phyloP scores from a whole-genome alignment of 2,797 vertebrate species.

The Sciurus carolinensis region DNA sequence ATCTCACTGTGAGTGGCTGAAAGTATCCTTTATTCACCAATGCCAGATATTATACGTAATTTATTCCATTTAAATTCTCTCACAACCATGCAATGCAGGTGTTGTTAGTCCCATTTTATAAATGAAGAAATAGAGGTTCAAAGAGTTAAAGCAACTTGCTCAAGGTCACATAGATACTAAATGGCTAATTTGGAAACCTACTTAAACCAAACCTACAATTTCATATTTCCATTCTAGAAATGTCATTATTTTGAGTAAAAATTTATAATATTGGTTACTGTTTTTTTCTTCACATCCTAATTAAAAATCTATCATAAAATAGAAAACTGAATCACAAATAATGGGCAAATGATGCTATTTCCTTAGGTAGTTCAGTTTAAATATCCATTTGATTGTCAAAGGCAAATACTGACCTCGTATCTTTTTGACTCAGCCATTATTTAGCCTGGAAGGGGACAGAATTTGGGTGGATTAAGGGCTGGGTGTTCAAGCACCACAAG shows the following conservation, averaged over 20 bases:
- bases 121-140: neutral
- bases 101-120: neutral
- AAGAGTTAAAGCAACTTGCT: slow-evolving; percentile 7
- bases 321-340: neutral
- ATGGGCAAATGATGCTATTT: neutral
- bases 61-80: slow-evolving; percentile 18
- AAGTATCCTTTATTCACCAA: neutral
- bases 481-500: neutral
- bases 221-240: slow-evolving; percentile 11
- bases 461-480: neutral
- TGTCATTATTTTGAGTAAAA: neutral
- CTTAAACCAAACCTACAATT: neutral
- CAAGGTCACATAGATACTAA: neutral
- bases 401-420: neutral
- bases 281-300: neutral
- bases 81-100: neutral
- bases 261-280: neutral
- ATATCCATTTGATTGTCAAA: slow-evolving; percentile 42
- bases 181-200: neutral
- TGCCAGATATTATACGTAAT: neutral
- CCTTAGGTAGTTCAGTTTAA: slow-evolving; percentile 27
- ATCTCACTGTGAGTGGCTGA: neutral
- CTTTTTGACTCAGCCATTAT: slow-evolving; percentile 27
- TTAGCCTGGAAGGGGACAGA: neutral
- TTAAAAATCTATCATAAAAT: slow-evolving; percentile 44